Evolutionary conservation across 2,888 invertebrate species (phyloP).

Genomic region (Melikaiella ostensackeni): DNA sequence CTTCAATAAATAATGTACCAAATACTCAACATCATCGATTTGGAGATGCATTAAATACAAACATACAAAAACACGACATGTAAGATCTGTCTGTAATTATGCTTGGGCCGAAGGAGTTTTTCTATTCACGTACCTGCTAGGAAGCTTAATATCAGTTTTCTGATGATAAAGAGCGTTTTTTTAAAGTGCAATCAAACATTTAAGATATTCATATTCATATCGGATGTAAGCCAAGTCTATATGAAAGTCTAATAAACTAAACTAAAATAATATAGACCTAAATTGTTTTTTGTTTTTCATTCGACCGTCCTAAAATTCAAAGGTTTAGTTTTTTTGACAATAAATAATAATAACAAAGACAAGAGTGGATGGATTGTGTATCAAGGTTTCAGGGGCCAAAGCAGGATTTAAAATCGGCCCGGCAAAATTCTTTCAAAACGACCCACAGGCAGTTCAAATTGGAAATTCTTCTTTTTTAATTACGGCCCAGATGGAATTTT

Average conservation of each 20-base stretch:
- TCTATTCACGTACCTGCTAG: neutral
- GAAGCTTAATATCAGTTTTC: neutral
- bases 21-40: slow-evolving; percentile 2
- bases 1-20: neutral
- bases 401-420: too few relatives aligned
- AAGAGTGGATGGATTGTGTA: too few relatives aligned
- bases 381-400: too few relatives aligned
- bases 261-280: neutral
- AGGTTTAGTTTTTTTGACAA: too few relatives aligned
- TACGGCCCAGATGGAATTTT: too few relatives aligned
- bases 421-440: too few relatives aligned
- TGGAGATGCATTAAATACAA: neutral
- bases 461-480: too few relatives aligned
- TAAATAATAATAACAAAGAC: too few relatives aligned
- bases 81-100: neutral
- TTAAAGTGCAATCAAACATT: neutral
- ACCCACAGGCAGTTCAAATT: too few relatives aligned
- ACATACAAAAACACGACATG: neutral
- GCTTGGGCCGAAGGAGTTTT: neutral
- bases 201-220: slow-evolving; percentile 9
- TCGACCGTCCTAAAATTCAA: neutral
- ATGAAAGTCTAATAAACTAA: slow-evolving; percentile 19
- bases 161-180: neutral
- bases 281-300: neutral
- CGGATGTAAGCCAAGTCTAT: neutral